Conservation (phyloP, 2,113 vertebrate species). For the Conger conger region DNA sequence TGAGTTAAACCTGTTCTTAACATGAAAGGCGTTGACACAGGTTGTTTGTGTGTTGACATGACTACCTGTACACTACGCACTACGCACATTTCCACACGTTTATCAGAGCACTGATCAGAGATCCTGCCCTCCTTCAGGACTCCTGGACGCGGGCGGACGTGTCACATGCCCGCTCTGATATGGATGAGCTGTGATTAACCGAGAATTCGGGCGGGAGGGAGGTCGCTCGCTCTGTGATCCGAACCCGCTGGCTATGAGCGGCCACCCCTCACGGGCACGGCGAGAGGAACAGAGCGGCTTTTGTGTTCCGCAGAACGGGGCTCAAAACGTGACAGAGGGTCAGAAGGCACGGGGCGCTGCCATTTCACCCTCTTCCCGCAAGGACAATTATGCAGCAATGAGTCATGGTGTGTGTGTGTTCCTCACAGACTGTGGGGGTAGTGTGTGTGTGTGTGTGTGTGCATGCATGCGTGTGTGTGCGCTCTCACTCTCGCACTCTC, state of each 20-base stretch:
- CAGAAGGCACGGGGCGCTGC: constrained; percentile 12
- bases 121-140: no score
- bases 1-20: not conserved
- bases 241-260: constrained; percentile 41
- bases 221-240: constrained; percentile 37
- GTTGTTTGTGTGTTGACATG: not conserved
- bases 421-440: not conserved
- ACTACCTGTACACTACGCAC: not conserved
- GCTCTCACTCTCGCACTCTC: not conserved
- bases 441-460: no score
- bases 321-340: constrained; percentile 55
- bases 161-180: not conserved
- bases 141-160: not conserved
- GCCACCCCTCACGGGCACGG: constrained; percentile 56
- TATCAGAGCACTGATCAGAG: no score
- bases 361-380: constrained; percentile 42
- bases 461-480: no score
- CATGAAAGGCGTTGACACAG: not conserved
- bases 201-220: no score
- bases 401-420: constrained; percentile 24
- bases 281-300: constrained; percentile 65
- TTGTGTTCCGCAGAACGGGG: constrained; percentile 62
- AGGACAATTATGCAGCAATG: constrained; percentile 42
- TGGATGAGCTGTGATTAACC: not conserved
- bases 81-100: no score